phyloP scores from a whole-genome alignment of 1,140 invertebrate species.

The Pristionchus pacificus region DNA sequence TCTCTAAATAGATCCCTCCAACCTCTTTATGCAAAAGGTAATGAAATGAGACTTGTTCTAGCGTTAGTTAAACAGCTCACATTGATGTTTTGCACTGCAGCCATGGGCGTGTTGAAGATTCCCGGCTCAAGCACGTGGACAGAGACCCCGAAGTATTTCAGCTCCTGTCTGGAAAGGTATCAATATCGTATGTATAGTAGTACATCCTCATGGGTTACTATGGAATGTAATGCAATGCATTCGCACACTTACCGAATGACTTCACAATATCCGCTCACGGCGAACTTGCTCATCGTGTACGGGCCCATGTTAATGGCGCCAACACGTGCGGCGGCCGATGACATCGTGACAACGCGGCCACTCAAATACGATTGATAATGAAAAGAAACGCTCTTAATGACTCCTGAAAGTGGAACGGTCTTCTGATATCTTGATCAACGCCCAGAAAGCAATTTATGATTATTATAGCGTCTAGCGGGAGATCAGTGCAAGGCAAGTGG shows the following conservation, averaged over 20 bases:
- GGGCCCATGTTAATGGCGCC: conserved; percentile 9
- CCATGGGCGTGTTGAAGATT: conserved; percentile 23
- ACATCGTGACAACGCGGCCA: conserved; percentile 26
- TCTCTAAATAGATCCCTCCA: not conserved
- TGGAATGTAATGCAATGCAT: too few species aligned
- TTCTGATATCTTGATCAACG: too few species aligned
- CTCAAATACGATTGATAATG: conserved; percentile 7
- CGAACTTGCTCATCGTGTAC: conserved; percentile 27
- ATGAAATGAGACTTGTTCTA: too few species aligned
- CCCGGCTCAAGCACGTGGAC: conserved; percentile 28
- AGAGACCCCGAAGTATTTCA: conserved; percentile 14
- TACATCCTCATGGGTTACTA: too few species aligned
- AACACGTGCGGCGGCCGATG: conserved; percentile 24
- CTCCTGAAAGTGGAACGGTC: not conserved
- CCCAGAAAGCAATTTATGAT: too few species aligned
- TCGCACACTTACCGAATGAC: conserved; percentile 12
- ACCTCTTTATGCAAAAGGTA: too few species aligned
- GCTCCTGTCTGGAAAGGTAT: conserved; percentile 11
- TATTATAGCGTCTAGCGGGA: too few species aligned
- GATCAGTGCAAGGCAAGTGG: too few species aligned
- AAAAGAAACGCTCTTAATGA: not conserved
- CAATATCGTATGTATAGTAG: not conserved
- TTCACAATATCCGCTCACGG: conserved; percentile 23
- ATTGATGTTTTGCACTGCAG: conserved; percentile 4
- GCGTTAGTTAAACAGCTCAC: too few species aligned